Conservation (phyloP, 2,113 vertebrate species). For the Cervus canadensis region DNA sequence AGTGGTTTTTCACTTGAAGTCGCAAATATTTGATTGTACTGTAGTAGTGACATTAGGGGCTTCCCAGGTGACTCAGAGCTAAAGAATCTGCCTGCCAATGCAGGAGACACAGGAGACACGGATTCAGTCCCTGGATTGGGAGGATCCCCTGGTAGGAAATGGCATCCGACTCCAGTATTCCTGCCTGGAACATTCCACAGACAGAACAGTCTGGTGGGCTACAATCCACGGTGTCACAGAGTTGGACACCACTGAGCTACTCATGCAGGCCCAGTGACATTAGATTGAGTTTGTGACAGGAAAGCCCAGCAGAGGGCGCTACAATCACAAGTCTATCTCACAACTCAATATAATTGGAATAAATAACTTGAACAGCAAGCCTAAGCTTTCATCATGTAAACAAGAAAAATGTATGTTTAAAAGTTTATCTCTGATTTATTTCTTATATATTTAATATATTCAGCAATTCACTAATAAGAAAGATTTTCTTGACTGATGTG, state of each 20-base stretch:
- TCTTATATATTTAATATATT: background rate
- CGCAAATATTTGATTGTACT: background rate
- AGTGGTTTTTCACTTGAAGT: constrained; percentile 8
- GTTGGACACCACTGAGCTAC: background rate
- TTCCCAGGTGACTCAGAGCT: background rate
- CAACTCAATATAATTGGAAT: background rate
- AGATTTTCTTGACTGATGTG: background rate
- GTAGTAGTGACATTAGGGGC: background rate
- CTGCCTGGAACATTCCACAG: background rate
- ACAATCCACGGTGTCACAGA: background rate
- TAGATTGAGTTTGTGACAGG: background rate
- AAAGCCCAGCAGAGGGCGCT: constrained; percentile 82
- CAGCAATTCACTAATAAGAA: background rate
- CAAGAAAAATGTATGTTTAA: background rate
- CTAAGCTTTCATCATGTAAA: constrained; percentile 10
- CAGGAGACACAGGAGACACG: background rate
- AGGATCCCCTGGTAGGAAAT: background rate
- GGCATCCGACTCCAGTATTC: background rate
- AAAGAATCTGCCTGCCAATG: background rate
- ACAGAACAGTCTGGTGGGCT: background rate
- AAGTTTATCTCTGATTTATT: background rate
- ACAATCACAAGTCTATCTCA: constrained; percentile 71
- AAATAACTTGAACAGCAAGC: background rate
- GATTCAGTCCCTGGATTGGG: background rate
- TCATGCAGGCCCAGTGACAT: background rate